Evolutionary conservation across 2,113 vertebrate species (phyloP), one percentile per base, ranked within the genome.

Genomic region (Solea solea): DNA sequence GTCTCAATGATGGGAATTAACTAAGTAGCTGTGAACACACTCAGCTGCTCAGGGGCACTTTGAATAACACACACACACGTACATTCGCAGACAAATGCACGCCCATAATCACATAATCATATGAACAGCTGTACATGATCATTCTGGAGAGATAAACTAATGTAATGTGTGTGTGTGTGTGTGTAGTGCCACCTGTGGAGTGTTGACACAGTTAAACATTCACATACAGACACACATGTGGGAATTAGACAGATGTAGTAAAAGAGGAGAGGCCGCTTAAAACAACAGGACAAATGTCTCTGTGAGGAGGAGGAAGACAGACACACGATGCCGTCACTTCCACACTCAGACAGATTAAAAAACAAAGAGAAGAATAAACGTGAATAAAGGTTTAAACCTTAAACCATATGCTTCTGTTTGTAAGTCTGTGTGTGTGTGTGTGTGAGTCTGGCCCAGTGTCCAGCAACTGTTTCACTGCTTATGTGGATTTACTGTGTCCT

Each of bases 401-500:
- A 27, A 21, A 53, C n/a, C 15, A 28, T n/a, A n/a, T 8, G 10
- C 39, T 28, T 40, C 10, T 52, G 50, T 61, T n/a, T 42, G 27
- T 51, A 15, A 48, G 15, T 12, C 21, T 52, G 39, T 50, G 58
- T 50, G 42, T 50, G 25, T 58, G 48, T 55, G 53, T 58, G 14
- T 15, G 25, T 34, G 39, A 39, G 45, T 27, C 59, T 15, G 10
- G 44, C 28, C 8, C 9, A 16, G 48, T 63, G 51, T 72, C 68
- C 67, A 7, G 64, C 50, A 59, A 25, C 66, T 8, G 50, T 77
- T 73, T 81, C 61, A 15, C 74, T 76, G 72, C 84, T 90, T 69
- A 84, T 76, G 87, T 89, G 88, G 86, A 90, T 89, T 91, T 90
- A 78, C 76, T 84, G 75, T 72, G 73, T 60, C 76, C 74, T 76